A percentile compares a stretch with the other conserved stretches of the same genome.
Evolutionary conservation across 2,113 vertebrate species (phyloP).

Genomic region (Ellobius talpinus): DNA sequence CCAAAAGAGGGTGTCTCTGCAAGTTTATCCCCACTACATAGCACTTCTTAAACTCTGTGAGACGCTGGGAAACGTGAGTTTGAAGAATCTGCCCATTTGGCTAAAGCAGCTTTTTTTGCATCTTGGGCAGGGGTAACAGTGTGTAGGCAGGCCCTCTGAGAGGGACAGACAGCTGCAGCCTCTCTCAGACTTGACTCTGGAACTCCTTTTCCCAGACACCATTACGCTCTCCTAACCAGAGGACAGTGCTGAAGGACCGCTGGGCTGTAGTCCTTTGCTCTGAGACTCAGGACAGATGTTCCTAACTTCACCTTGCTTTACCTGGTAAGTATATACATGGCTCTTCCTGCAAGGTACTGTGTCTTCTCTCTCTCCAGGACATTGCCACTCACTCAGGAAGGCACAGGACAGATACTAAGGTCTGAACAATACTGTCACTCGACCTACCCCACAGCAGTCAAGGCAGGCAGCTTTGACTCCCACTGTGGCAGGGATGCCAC

Average conservation of each 20-base stretch:
- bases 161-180: background rate
- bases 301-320: background rate
- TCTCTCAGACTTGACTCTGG: background rate
- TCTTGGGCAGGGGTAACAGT: background rate
- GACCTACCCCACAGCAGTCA: constrained; percentile 14
- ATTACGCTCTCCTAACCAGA: constrained; percentile 1
- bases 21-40: constrained; percentile 1
- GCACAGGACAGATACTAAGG: background rate
- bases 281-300: background rate
- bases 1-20: background rate
- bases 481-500: background rate
- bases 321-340: background rate
- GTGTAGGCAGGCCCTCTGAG: background rate
- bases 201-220: background rate
- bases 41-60: constrained; percentile 1
- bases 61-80: background rate
- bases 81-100: background rate
- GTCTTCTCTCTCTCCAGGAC: constrained; percentile 11
- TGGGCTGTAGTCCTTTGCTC: background rate
- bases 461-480: constrained; percentile 11
- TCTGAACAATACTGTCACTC: background rate
- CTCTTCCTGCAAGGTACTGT: background rate
- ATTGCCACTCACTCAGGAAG: background rate
- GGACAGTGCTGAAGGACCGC: background rate
- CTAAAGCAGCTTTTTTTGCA: background rate